phyloP scores from a whole-genome alignment of 1,140 invertebrate species.

The Bradysia coprophila region DNA sequence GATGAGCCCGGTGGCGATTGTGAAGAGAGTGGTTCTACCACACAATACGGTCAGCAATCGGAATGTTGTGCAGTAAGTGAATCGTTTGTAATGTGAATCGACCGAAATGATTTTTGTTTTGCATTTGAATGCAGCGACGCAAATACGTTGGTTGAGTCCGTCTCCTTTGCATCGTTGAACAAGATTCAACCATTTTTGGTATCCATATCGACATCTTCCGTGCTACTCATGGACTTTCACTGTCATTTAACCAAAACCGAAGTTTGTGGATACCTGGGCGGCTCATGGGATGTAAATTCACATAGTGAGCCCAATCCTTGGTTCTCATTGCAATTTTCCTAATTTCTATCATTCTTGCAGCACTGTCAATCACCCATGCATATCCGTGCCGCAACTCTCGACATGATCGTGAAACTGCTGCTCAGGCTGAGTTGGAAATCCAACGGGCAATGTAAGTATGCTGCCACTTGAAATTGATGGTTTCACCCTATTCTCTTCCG shows the following conservation, averaged over 20 bases:
- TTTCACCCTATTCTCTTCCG: too few relatives aligned
- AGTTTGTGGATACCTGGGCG: constrained; percentile 85
- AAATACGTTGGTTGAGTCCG: constrained; percentile 72
- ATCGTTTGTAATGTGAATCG: not conserved
- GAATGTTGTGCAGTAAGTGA: constrained; percentile 44
- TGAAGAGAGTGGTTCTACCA: constrained; percentile 42
- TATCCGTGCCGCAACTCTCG: constrained; percentile 76
- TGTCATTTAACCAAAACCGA: constrained; percentile 82
- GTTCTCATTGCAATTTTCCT: too few relatives aligned
- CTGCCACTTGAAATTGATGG: too few relatives aligned
- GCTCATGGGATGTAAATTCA: constrained; percentile 83
- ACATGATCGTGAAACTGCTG: constrained; percentile 49
- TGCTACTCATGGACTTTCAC: constrained; percentile 81
- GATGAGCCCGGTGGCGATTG: constrained; percentile 28
- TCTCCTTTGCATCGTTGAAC: constrained; percentile 66
- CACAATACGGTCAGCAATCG: constrained; percentile 48
- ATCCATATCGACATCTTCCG: constrained; percentile 72
- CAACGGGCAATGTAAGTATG: constrained; percentile 60
- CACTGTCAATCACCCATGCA: constrained; percentile 68
- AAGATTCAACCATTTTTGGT: constrained; percentile 85
- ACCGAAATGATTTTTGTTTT: not conserved
- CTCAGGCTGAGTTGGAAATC: constrained; percentile 62
- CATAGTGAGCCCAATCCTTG: constrained; percentile 59
- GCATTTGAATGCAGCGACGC: constrained; percentile 47
- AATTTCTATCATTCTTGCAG: constrained; percentile 42